Evolutionary conservation across 2,888 invertebrate genomes (phyloP), one percentile per base, ranked within the genome.

Genomic region (Scelioninae gen. 2): DNA sequence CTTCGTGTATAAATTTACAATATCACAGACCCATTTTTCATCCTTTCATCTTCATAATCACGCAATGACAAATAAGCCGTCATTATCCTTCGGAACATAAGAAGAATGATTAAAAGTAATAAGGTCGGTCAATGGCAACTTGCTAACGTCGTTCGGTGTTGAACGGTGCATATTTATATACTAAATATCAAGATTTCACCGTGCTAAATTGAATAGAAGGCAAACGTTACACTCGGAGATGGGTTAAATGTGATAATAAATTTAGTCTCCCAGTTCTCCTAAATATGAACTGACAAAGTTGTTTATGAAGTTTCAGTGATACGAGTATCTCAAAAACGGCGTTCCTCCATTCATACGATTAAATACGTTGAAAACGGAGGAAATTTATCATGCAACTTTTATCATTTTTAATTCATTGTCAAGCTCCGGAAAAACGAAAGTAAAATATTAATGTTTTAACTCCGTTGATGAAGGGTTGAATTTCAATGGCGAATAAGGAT

Each of bases 201-300:
- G 13, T 65, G 64, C 64, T 64, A 64, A 71, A 71, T 71, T 64
- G 52, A 64, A 64, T 71, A 25, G 19, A 64, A 52, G 55, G 58
- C 22, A 55, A 63, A 48, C 35, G 43, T 57, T 50, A 37, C 33
- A 52, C 46, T 52, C 11, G 1, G 52, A 31, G 58, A 57, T 64
- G 46, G 39, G 52, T 52, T 64, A 64, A 58, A 58, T 41, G 50
- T 45, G 64, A 71, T 71, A 64, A 64, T 71, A 71, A 71, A 71
- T 71, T 63, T 50, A 52, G 57, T 58, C 64, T 58, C 64, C 58
- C 57, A 71, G 31, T 71, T 71, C 50, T 45, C 37, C 64, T 63
- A 52, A 64, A 63, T 58, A 52, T 39, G 39, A 58, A 52, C 58
- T 52, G 58, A 58, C 64, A 64, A 63, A 64, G 45, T 71, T 46